Evolutionary conservation across 2,797 vertebrate species (phyloP).

Genomic region (Pangasius larnaudii): DNA sequence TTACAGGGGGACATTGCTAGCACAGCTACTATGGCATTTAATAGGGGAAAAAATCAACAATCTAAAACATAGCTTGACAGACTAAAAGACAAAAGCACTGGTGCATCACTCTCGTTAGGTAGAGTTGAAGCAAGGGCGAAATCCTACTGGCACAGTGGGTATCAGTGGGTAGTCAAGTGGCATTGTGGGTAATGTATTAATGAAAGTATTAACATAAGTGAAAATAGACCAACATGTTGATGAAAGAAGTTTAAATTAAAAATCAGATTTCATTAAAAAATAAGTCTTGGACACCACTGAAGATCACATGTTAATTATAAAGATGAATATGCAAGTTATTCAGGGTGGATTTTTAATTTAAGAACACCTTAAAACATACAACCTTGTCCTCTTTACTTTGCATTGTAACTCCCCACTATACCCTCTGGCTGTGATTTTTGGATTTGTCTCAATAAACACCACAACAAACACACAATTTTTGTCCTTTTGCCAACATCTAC

Average conservation of each 20-base stretch:
- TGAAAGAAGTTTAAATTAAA: not conserved
- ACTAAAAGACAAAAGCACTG: not conserved
- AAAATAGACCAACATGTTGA: not conserved
- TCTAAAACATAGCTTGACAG: not conserved
- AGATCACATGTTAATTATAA: not conserved
- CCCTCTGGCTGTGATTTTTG: not conserved
- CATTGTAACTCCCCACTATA: not conserved
- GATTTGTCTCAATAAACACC: not conserved
- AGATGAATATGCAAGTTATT: not conserved
- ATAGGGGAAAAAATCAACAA: not conserved
- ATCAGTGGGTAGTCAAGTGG: not conserved
- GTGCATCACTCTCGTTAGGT: not conserved
- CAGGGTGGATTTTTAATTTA: not conserved
- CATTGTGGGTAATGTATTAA: not conserved
- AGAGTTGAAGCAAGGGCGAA: not conserved
- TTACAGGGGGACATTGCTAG: not conserved
- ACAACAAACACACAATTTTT: not conserved
- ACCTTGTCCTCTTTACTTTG: not conserved
- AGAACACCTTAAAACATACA: not conserved
- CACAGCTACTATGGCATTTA: not conserved
- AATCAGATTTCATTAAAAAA: not conserved
- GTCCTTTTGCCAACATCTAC: not conserved
- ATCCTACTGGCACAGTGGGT: not conserved
- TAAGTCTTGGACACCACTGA: not conserved
- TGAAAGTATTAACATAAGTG: not conserved